A percentile compares a stretch with the other conserved stretches of the same genome.
Conservation (phyloP, 2,888 invertebrate genomes). For the Tridacna crocea region DNA sequence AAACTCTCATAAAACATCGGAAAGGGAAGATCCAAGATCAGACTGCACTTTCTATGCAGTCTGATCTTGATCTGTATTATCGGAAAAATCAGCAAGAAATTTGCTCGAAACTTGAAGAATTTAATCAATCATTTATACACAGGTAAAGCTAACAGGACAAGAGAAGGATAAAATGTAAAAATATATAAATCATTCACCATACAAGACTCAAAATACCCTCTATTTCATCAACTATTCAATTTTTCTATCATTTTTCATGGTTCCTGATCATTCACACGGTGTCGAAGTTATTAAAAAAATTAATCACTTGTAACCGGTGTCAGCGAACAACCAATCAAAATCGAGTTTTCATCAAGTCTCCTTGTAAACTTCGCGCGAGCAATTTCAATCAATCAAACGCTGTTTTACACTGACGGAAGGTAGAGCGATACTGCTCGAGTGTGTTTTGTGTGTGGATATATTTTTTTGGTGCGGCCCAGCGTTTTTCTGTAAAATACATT, state of each 20-base stretch:
- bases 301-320: constrained; percentile 54
- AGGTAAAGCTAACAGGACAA: neutral
- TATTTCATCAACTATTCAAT: constrained; percentile 7
- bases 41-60: too few species aligned
- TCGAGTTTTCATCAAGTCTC: constrained; percentile 48
- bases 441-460: constrained; percentile 12
- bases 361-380: constrained; percentile 57
- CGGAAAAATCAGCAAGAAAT: too few species aligned
- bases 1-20: too few species aligned
- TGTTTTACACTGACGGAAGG: constrained; percentile 40
- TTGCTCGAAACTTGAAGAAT: too few species aligned
- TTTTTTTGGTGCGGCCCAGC: constrained; percentile 19
- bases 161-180: neutral
- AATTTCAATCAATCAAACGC: constrained; percentile 55
- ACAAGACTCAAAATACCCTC: neutral
- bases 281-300: constrained; percentile 30
- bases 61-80: too few species aligned
- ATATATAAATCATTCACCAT: neutral
- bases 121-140: too few species aligned
- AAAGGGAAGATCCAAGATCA: too few species aligned
- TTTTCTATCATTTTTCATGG: constrained; percentile 22
- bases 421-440: constrained; percentile 12
- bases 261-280: constrained; percentile 19
- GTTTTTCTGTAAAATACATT: constrained; percentile 58
- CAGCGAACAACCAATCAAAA: constrained; percentile 47